Base-by-base conservation (phyloP, 2,888 invertebrate species). In the Drosophila parthenogenetica region DNA sequence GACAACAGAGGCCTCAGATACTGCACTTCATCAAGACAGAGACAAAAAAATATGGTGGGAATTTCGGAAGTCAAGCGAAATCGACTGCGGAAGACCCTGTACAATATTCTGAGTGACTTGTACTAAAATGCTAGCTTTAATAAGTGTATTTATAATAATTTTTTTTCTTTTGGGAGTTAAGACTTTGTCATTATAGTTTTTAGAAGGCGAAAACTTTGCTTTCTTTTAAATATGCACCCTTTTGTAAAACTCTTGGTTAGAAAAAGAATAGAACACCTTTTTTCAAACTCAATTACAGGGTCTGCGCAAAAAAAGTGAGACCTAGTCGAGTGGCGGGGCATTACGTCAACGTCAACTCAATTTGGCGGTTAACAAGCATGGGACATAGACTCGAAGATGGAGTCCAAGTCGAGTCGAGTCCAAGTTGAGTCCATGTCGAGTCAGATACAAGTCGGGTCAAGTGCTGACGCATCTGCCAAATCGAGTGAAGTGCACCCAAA, bases 381-480 rank as follows among this genome's bases (percentile, higher is more conserved):
- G 81, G 86, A 84, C 87, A 76, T 51, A 55, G 19, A 64, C 76
- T 73, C 69, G 62, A 63, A 65, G 77, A 79, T 64, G 69, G 66
- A 74, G 43, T 64, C 59, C 55, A 69, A 46, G 50, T 40, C 5
- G 22, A 22, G 49, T 46, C 35, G 45, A 57, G 22, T 46, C 43
- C 43, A 32, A 55, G 39, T 62, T 55, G 74, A 40, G 43, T 42
- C 54, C 53, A 50, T 19, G 40, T 42, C 11, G 63, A 60, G 46
- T 43, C 39, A 40, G 63, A 46, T 46, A 35, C 55, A 60, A 59
- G 70, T 62, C 88, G 80, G 82, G 82, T 86, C 82, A 87, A 83
- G 82, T 87, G 82, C 86, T 82, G 82, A 85, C 86, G 82, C 82
- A 82, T 86, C 86, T 82, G 82, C 82, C 82, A 87, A 83, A 83